phyloP scores from a whole-genome alignment of 2,797 vertebrate genomes.

The Hippopotamyrus pictus region DNA sequence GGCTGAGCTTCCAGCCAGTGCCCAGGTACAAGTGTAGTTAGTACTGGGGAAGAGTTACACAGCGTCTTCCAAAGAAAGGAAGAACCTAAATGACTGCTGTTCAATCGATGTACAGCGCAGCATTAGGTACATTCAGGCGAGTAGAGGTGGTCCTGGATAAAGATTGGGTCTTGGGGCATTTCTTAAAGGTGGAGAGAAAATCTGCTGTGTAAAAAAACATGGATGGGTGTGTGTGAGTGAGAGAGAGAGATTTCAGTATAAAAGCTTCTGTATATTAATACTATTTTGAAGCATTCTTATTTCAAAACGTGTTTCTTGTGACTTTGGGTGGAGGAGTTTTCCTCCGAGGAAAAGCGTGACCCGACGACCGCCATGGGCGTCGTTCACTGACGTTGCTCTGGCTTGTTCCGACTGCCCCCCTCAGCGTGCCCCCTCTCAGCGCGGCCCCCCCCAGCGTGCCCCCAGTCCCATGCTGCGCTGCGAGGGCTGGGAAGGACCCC shows the following conservation, averaged over 20 bases:
- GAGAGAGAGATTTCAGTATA: background rate
- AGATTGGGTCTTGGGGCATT: background rate
- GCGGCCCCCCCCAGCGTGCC: constrained; percentile 49
- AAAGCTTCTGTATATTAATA: background rate
- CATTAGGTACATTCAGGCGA: background rate
- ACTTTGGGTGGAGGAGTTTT: background rate
- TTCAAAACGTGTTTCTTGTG: background rate
- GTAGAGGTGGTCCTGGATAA: background rate
- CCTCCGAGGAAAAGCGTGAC: background rate
- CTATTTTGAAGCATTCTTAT: background rate
- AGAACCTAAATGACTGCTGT: background rate
- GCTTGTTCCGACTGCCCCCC: background rate
- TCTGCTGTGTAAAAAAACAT: background rate
- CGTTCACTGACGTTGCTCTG: background rate
- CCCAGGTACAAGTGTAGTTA: background rate
- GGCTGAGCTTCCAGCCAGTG: background rate
- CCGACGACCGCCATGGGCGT: background rate
- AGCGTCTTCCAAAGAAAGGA: background rate
- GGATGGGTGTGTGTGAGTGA: background rate
- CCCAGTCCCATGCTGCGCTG: constrained; percentile 57
- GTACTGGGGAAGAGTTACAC: background rate
- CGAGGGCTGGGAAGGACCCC: constrained; percentile 50
- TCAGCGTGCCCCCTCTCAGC: constrained; percentile 16
- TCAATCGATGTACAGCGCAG: background rate
- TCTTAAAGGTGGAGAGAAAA: background rate